phyloP scores from a whole-genome alignment of 2,888 invertebrate species.

The Cryptops parisi region DNA sequence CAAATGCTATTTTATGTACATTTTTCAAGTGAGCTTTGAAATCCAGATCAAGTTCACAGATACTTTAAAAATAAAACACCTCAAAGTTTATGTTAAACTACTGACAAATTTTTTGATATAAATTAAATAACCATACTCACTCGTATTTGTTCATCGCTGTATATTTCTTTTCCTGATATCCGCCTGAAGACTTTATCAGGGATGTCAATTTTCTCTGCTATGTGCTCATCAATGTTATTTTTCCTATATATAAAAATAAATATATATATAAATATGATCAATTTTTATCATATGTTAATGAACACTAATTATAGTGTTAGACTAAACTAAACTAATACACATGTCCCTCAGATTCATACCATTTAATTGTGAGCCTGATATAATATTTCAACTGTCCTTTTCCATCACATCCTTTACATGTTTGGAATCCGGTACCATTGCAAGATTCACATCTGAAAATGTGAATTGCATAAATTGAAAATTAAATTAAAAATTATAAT shows the following conservation, averaged over 20 bases:
- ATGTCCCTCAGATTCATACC: too few species aligned
- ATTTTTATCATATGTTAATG: too few species aligned
- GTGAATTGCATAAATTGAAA: not conserved
- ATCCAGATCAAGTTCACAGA: too few species aligned
- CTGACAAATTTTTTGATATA: too few species aligned
- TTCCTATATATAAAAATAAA: slow-evolving; percentile 33
- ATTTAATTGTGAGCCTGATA: slow-evolving; percentile 35
- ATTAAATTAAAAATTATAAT: not conserved
- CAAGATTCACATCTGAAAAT: slow-evolving; percentile 6
- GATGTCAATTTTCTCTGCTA: slow-evolving; percentile 32
- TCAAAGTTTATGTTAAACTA: too few species aligned
- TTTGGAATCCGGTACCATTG: slow-evolving; percentile 4
- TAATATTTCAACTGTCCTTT: slow-evolving; percentile 35
- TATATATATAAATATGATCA: too few species aligned
- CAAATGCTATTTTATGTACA: too few species aligned
- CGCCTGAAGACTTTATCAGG: slow-evolving; percentile 34
- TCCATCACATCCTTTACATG: slow-evolving; percentile 29
- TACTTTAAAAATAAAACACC: too few species aligned
- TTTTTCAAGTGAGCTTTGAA: too few species aligned
- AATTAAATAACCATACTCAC: not conserved
- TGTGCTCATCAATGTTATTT: slow-evolving; percentile 37
- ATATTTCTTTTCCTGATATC: slow-evolving; percentile 37
- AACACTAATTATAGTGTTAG: too few species aligned
- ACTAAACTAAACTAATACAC: slow-evolving; percentile 11
- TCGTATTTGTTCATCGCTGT: slow-evolving; percentile 32